A percentile compares a stretch with the other conserved stretches of the same genome.
These are phyloP conservation scores for Bombus affinis DNA, from an alignment of 1,140 invertebrate genomes.

Conservation along the genomic window DNA sequence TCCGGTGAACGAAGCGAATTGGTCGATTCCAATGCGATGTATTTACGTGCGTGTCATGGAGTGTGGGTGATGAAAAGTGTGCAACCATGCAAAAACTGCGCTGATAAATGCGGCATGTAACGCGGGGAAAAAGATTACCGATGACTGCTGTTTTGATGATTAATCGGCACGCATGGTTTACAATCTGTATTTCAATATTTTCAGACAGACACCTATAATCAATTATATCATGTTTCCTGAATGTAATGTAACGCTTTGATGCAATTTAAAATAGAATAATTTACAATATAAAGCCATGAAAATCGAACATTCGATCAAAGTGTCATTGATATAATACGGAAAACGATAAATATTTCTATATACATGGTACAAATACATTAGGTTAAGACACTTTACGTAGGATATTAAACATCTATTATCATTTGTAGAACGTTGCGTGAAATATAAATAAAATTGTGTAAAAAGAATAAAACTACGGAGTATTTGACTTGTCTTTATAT, in stretches of 20 bases:
- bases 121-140: conserved; percentile 56
- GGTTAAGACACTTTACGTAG: too few relatives aligned
- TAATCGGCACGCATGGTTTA: conserved; percentile 57
- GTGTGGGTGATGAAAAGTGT: conserved; percentile 54
- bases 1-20: conserved; percentile 19
- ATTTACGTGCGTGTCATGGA: conserved; percentile 12
- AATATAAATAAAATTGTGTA: too few relatives aligned
- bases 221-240: neutral
- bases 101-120: conserved; percentile 61
- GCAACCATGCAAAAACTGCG: conserved; percentile 61
- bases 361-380: too few relatives aligned
- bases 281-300: too few relatives aligned
- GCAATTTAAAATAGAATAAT: conserved; percentile 16
- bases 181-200: conserved; percentile 56
- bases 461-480: too few relatives aligned
- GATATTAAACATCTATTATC: too few relatives aligned
- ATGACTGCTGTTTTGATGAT: conserved; percentile 58
- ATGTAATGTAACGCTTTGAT: too few relatives aligned
- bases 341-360: too few relatives aligned
- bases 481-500: too few relatives aligned
- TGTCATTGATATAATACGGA: too few relatives aligned
- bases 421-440: too few relatives aligned
- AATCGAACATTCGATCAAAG: too few relatives aligned
- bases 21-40: conserved; percentile 39
- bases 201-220: conserved; percentile 22